Percentiles rank a stretch among this genome's conserved stretches.
Evolutionary conservation across 2,113 vertebrate species (phyloP).

Genomic region (Panthera tigris): DNA sequence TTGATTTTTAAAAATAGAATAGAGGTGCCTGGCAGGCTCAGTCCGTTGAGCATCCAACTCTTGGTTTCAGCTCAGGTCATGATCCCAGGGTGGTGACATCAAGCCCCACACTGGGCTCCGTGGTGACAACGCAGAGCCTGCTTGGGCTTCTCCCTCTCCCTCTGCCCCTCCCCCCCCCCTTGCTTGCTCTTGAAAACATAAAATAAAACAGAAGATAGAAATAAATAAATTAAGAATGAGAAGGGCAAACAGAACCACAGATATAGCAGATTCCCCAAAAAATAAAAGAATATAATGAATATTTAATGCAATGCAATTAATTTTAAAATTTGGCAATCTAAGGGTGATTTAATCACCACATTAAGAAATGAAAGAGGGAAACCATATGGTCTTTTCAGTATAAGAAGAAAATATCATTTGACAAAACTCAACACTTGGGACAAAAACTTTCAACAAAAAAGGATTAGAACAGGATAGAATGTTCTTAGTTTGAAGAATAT

Average conservation of each 20-base stretch:
- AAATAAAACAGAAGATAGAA: neutral
- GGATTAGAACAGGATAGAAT: neutral
- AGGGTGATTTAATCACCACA: neutral
- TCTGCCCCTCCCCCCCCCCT: no score
- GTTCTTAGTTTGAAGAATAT: neutral
- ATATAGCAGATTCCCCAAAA: neutral
- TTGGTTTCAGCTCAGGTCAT: no score
- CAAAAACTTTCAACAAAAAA: slow-evolving; percentile 22
- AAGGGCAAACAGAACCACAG: neutral
- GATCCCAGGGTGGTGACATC: no score
- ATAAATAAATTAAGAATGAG: neutral
- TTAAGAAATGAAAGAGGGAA: slow-evolving; percentile 23
- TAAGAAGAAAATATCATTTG: neutral
- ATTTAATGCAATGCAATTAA: neutral
- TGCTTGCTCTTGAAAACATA: neutral
- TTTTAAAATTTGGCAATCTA: neutral
- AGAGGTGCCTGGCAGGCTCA: neutral
- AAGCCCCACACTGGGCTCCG: no score
- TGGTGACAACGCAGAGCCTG: no score
- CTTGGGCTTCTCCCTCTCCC: no score
- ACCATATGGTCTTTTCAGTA: neutral
- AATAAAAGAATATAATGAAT: neutral
- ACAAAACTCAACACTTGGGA: neutral
- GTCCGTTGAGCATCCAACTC: no score
- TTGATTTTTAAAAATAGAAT: neutral